phyloP scores from a whole-genome alignment of 2,888 invertebrate species.

The Drosophila mettleri region DNA sequence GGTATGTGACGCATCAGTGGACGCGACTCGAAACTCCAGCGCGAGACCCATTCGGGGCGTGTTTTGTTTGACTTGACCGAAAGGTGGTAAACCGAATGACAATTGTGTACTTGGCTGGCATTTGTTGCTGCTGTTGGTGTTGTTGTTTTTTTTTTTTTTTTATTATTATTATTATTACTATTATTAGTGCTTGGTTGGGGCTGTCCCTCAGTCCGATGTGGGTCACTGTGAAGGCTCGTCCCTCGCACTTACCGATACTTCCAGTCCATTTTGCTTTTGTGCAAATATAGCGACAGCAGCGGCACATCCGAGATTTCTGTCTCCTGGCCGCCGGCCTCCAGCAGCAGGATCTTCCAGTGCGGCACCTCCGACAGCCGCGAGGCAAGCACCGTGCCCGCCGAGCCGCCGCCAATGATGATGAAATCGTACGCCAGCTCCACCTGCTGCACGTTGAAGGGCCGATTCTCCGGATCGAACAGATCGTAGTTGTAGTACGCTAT shows the following conservation, averaged over 20 bases:
- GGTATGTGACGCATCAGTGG: slow-evolving; percentile 40
- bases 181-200: slow-evolving; percentile 1
- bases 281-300: slow-evolving; percentile 93
- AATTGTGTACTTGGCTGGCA: slow-evolving; percentile 43
- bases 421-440: slow-evolving; percentile 92
- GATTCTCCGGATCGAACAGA: slow-evolving; percentile 92
- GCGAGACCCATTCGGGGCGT: slow-evolving; percentile 27
- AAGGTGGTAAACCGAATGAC: slow-evolving; percentile 57
- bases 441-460: slow-evolving; percentile 89
- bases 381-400: slow-evolving; percentile 93
- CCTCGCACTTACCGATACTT: slow-evolving; percentile 89
- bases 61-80: slow-evolving; percentile 51
- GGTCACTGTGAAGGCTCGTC: slow-evolving; percentile 37
- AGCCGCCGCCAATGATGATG: slow-evolving; percentile 92
- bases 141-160: slow-evolving; percentile 7
- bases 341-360: slow-evolving; percentile 91
- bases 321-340: slow-evolving; percentile 95
- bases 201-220: slow-evolving; percentile 21
- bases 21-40: not conserved
- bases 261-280: slow-evolving; percentile 96
- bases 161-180: slow-evolving; percentile 1
- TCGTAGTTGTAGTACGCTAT: slow-evolving; percentile 94
- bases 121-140: slow-evolving; percentile 8
- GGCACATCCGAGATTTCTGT: slow-evolving; percentile 95
- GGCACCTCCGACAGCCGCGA: slow-evolving; percentile 92